These are phyloP conservation scores for Conus betulinus DNA, from an alignment of 1,140 invertebrate species.

Conservation along the genomic window DNA sequence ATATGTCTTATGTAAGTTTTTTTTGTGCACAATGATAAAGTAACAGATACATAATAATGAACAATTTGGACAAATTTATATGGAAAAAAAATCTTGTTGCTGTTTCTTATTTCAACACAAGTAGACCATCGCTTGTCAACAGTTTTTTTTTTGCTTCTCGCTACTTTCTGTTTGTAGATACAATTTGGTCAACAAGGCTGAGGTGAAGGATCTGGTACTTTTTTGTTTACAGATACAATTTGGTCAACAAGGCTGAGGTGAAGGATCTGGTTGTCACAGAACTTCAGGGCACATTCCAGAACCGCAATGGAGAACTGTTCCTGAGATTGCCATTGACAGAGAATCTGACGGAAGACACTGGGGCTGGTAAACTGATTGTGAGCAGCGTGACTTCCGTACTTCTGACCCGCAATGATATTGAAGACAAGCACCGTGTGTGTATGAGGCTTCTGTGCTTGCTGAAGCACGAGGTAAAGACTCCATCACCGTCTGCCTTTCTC, in stretches of 20 bases:
- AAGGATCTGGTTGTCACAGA: slow-evolving; percentile 47
- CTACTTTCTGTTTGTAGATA: slow-evolving; percentile 54
- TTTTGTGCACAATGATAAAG: too few species aligned
- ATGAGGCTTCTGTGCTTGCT: slow-evolving; percentile 64
- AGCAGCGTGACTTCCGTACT: slow-evolving; percentile 64
- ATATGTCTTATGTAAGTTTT: too few species aligned
- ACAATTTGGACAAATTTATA: too few species aligned
- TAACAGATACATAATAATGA: too few species aligned
- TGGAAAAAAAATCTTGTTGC: too few species aligned
- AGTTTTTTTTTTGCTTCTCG: too few species aligned
- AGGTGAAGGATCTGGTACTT: slow-evolving; percentile 44
- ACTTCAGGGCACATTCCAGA: slow-evolving; percentile 54
- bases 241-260: slow-evolving; percentile 44
- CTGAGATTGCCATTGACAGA: slow-evolving; percentile 65
- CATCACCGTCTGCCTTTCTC: slow-evolving; percentile 64
- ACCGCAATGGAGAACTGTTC: slow-evolving; percentile 67
- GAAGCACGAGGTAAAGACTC: slow-evolving; percentile 66
- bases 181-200: slow-evolving; percentile 53
- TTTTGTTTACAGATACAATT: slow-evolving; percentile 63
- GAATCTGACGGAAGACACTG: slow-evolving; percentile 69
- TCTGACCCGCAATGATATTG: slow-evolving; percentile 52
- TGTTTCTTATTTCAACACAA: too few species aligned
- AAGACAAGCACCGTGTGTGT: slow-evolving; percentile 54
- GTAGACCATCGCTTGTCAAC: too few species aligned
- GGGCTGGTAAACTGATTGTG: slow-evolving; percentile 67